phyloP scores from a whole-genome alignment of 2,888 invertebrate species.

The Odontomyia ornata region DNA sequence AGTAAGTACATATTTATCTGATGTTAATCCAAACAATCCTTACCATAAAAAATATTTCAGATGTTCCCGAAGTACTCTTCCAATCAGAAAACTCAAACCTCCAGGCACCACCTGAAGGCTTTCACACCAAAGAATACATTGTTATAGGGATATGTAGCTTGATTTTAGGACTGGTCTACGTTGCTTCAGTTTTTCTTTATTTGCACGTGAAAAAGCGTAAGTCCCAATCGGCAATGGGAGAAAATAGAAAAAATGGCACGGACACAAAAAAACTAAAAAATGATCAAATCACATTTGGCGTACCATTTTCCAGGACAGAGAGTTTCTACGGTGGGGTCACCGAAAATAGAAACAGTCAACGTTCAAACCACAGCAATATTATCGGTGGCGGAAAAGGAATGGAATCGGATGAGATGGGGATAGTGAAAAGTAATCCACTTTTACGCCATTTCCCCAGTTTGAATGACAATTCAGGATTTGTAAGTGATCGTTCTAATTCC shows the following conservation, averaged over 20 bases:
- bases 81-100: slow-evolving; percentile 72
- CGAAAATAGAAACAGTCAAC: slow-evolving; percentile 54
- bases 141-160: slow-evolving; percentile 85
- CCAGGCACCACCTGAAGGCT: slow-evolving; percentile 68
- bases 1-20: slow-evolving; percentile 66
- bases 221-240: slow-evolving; percentile 56
- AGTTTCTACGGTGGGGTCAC: slow-evolving; percentile 60
- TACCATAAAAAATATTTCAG: slow-evolving; percentile 64
- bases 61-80: slow-evolving; percentile 83
- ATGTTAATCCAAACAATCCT: neutral
- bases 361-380: slow-evolving; percentile 61
- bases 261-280: slow-evolving; percentile 62
- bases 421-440: slow-evolving; percentile 82
- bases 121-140: slow-evolving; percentile 80
- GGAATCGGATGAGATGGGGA: slow-evolving; percentile 70
- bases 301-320: slow-evolving; percentile 61
- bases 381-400: slow-evolving; percentile 62
- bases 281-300: slow-evolving; percentile 63
- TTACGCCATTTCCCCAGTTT: slow-evolving; percentile 71
- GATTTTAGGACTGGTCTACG: slow-evolving; percentile 86
- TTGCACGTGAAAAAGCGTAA: slow-evolving; percentile 78
- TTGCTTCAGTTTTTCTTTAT: slow-evolving; percentile 85
- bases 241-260: slow-evolving; percentile 58
- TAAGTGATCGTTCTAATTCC: slow-evolving; percentile 70
- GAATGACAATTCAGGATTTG: slow-evolving; percentile 65